Percentiles rank a stretch among this genome's conserved stretches.
Evolutionary conservation across 2,113 vertebrate species (phyloP).

Genomic region (Ginglymostoma cirratum): DNA sequence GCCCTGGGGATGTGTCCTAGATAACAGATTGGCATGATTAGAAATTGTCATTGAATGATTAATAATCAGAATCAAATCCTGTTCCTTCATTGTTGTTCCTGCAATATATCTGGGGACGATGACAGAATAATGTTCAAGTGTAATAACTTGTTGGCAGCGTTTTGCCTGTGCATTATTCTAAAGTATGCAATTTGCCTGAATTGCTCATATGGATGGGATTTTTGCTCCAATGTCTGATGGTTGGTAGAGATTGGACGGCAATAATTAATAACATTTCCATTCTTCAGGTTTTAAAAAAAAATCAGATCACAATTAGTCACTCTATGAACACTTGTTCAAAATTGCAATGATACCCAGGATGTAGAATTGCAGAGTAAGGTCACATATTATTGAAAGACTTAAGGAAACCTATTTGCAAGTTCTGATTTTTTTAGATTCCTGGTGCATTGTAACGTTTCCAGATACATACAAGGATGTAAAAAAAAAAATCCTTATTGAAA

Average conservation of each 20-base stretch:
- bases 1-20: not conserved
- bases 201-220: not conserved
- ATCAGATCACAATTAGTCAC: not conserved
- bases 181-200: not conserved
- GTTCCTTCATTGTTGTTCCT: not conserved
- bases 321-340: not conserved
- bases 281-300: not conserved
- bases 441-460: not conserved
- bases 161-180: not conserved
- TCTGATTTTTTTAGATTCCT: not conserved
- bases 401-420: not conserved
- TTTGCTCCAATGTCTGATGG: not conserved
- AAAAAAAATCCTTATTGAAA: not conserved
- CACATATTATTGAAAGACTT: not conserved
- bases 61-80: not conserved
- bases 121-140: not conserved
- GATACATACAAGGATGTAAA: not conserved
- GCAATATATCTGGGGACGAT: not conserved
- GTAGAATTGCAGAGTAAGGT: not conserved
- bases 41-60: not conserved
- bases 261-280: not conserved
- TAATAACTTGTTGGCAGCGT: not conserved
- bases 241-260: not conserved
- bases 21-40: not conserved
- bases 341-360: not conserved